These are phyloP conservation scores for Sorex fumeus DNA, from an alignment of 2,113 vertebrate species.

Conservation along the genomic window DNA sequence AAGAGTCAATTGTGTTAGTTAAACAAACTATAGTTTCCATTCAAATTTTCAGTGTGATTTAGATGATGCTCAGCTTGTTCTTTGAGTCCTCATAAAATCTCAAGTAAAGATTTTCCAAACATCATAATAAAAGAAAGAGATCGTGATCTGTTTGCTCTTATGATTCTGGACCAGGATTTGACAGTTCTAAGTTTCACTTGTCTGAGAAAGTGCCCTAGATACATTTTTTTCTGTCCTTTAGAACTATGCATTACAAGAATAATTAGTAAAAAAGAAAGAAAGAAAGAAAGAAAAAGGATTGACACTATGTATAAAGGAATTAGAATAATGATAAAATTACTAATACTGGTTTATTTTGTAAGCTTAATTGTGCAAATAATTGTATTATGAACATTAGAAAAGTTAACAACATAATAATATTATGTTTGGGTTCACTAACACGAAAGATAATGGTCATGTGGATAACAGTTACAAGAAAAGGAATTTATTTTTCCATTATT, in stretches of 20 bases:
- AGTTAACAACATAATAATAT: constrained; percentile 28
- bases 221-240: background rate
- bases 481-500: background rate
- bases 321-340: background rate
- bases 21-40: background rate
- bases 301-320: background rate
- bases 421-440: background rate
- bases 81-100: background rate
- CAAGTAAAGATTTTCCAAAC: background rate
- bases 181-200: background rate
- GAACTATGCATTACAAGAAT: background rate
- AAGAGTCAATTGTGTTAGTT: background rate
- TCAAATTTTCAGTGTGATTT: background rate
- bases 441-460: background rate
- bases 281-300: too few species aligned
- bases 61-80: background rate
- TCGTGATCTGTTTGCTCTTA: too few species aligned
- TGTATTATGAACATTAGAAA: constrained; percentile 1
- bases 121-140: background rate
- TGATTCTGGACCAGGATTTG: background rate
- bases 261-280: background rate
- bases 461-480: background rate
- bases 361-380: background rate
- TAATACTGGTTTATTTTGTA: background rate
- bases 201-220: background rate